phyloP scores from a whole-genome alignment of 2,797 vertebrate species.

The Anabacerthia variegaticeps region DNA sequence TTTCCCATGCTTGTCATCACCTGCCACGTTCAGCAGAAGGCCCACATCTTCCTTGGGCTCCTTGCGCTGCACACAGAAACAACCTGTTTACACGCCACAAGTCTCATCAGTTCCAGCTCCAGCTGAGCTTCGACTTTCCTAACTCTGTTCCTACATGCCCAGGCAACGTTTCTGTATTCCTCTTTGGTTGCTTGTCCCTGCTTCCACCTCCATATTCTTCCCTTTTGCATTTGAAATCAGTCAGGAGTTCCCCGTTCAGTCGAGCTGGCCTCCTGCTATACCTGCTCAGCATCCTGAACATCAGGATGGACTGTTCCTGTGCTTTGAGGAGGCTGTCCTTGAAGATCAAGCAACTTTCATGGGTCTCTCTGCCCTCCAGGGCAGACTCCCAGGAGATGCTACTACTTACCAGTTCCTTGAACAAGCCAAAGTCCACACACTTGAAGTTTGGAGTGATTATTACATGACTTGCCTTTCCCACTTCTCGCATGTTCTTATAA shows the following conservation, averaged over 20 bases:
- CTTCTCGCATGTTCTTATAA: background rate
- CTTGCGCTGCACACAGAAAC: background rate
- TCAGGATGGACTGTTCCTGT: constrained; percentile 45
- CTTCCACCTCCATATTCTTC: constrained; percentile 11
- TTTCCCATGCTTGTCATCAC: background rate
- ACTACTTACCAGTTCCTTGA: background rate
- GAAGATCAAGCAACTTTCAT: constrained; percentile 43
- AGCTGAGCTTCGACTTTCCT: background rate
- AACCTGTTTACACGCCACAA: background rate
- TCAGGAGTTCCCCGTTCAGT: background rate
- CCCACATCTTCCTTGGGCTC: background rate
- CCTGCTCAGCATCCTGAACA: constrained; percentile 62
- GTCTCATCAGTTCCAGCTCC: background rate
- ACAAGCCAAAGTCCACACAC: background rate
- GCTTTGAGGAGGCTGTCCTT: constrained; percentile 48
- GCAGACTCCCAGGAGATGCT: constrained; percentile 13
- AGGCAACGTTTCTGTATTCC: background rate
- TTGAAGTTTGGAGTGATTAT: background rate
- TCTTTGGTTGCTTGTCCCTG: background rate
- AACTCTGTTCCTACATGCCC: background rate
- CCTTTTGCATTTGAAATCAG: constrained; percentile 53
- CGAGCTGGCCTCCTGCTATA: constrained; percentile 44
- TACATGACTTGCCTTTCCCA: background rate
- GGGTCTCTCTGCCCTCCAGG: constrained; percentile 10
- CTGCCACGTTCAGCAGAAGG: background rate